Evolutionary conservation across 2,113 vertebrate genomes (phyloP), one percentile per base, ranked within the genome.

Genomic region (Aegithalos caudatus): DNA sequence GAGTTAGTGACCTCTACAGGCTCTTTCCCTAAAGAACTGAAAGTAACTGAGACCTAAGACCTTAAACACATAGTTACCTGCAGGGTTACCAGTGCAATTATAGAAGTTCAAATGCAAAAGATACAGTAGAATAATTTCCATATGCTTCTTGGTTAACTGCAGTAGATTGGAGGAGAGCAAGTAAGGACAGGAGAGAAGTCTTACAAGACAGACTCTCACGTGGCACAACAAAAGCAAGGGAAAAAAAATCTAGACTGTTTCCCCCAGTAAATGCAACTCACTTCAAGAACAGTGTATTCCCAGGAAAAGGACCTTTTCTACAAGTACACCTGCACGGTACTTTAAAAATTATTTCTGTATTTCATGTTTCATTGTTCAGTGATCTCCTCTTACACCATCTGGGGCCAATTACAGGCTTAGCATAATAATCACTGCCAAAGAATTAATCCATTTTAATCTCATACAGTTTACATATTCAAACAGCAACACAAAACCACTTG

Each of bases 361-460:
- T 92, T 72, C 18, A 38, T 54, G 10, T 78, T 92, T 91, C 56
- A 81, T 48, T 56, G 27, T 74, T 57, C 54, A 65, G 51, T 69
- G n/a, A 89, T 76, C 62, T 94, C 62, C 51, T 7, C 54, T 58
- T 28, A 64, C 48, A 92, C 22, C 45, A 82, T 72, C 45, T 61
- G 74, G 6, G 23, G 42, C 66, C 14, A 89, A 79, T 76, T 81
- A 95, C 45, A 72, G n/a, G 31, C 37, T 79, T 56, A 79, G 19
- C n/a, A 67, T 48, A 86, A 62, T 67, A 84, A 91, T 15, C 20
- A 28, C 22, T 57, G 40, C 21, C 61, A 71, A 88, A 83, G 25
- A 86, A 91, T 88, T 56, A 93, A 95, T 84, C 40, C 25, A 37
- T 81, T 83, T 86, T 71, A 74, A 87, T 87, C 61, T 78, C 77